Base-by-base conservation (phyloP, 2,888 invertebrate genomes). In the Serrognathus titanus region DNA sequence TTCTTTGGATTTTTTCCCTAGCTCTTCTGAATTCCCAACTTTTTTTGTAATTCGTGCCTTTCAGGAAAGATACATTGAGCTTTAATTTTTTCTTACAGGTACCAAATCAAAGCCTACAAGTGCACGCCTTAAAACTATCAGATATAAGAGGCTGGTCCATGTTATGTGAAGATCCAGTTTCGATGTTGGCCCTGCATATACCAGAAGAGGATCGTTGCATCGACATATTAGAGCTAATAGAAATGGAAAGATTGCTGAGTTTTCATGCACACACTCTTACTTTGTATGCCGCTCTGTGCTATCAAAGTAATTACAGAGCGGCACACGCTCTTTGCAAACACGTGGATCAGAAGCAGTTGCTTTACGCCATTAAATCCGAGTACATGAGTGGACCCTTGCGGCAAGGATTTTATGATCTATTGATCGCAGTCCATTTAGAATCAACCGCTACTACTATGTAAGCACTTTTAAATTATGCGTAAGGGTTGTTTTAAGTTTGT, bases 81-180 rank as follows among this genome's bases (percentile, higher is more conserved):
- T n/a, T n/a, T n/a, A n/a, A n/a, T n/a, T 37, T 24, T 53, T 48
- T 51, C 48, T 58, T 66, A 7, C 61, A 83, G 83, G 84, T 98
- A 3, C 98, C 99, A 0, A 97, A 98, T 76, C 87, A 90, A 63
- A 90, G 92, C 0, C 82, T 98, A 2, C 92, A 94, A 79, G 95
- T 97, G 0, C 98, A 98, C 71, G 95, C 97, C 0, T 80, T 99
- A 12, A 99, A 99, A 76, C 77, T 99, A 20, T 97, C 97, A 0
- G 98, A 99, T 68, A 92, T 97, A 58, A 83, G 97, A 43, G 99
- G 99, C 53, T 99, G 99, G 99, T 97, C 97, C 57, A 97, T 99
- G 90, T 81, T 99, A 0, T 97, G 97, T 78, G 98, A 99, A 78
- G 97, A 97, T 72, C 90, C 97, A 0, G 90, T 98, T 1, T 94